Evolutionary conservation across 2,113 vertebrate genomes (phyloP).

Genomic region (Dolichallabes microphthalmus): DNA sequence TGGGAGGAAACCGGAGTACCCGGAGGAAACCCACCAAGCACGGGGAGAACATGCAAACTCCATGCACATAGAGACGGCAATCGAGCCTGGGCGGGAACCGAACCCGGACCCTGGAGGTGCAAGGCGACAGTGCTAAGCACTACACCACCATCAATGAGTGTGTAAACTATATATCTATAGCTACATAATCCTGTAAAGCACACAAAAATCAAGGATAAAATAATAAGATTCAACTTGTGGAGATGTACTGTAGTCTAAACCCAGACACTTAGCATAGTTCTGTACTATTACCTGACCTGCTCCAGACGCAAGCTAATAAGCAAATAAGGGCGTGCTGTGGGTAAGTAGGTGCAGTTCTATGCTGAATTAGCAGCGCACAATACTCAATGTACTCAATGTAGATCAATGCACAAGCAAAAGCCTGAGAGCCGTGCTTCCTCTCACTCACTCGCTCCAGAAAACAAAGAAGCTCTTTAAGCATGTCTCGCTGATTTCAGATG

Average conservation of each 20-base stretch:
- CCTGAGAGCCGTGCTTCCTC: neutral
- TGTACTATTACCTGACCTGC: slow-evolving; percentile 17
- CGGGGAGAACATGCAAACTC: no score
- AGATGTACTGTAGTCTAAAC: neutral
- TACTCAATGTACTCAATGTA: no score
- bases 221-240: neutral
- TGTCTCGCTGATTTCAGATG: slow-evolving; percentile 5
- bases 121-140: no score
- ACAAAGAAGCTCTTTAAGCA: neutral
- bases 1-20: no score
- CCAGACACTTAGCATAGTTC: slow-evolving; percentile 9
- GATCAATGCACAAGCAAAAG: neutral
- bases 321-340: neutral
- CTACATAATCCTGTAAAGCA: neutral
- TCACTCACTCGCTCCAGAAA: neutral
- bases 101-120: no score
- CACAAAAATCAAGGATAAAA: neutral
- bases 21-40: no score
- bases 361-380: neutral
- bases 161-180: no score
- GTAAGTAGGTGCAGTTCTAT: neutral
- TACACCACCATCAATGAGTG: no score
- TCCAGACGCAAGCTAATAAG: slow-evolving; percentile 1
- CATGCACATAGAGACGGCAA: no score
- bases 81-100: no score